Conservation (phyloP, 2,797 vertebrate genomes). For the Lithobates pipiens region DNA sequence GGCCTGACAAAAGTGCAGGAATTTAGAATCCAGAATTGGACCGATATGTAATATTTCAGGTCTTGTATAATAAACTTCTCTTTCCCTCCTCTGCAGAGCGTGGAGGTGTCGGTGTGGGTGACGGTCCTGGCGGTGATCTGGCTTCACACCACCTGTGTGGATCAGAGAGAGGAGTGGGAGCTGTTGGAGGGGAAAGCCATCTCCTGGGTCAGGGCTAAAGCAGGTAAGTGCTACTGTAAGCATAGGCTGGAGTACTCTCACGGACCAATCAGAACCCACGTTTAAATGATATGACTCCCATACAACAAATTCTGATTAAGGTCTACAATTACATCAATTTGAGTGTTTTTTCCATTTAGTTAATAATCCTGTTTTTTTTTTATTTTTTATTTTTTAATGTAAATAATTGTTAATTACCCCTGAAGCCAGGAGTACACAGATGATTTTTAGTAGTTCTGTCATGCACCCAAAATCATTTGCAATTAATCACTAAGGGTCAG, state of each 20-base stretch:
- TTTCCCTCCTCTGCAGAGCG: not conserved
- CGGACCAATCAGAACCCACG: not conserved
- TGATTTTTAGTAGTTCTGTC: too few species aligned
- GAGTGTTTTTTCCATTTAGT: too few species aligned
- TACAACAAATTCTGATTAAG: not conserved
- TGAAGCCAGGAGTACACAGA: too few species aligned
- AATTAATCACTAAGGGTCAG: too few species aligned
- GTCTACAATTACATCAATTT: too few species aligned
- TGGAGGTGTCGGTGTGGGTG: constrained; percentile 74
- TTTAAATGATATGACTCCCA: not conserved
- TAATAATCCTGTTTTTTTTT: too few species aligned
- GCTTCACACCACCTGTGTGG: constrained; percentile 73
- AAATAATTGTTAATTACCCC: too few species aligned
- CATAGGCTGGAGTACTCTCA: not conserved
- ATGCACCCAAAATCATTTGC: too few species aligned
- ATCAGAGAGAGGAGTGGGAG: constrained; percentile 78
- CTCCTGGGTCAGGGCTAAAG: constrained; percentile 74
- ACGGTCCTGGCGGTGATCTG: constrained; percentile 82
- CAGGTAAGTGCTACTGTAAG: constrained; percentile 68
- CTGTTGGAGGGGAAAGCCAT: constrained; percentile 79
- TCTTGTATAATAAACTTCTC: not conserved
- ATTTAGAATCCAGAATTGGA: too few species aligned
- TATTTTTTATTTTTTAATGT: too few species aligned
- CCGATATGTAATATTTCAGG: too few species aligned
- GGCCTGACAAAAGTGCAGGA: too few species aligned